Evolutionary conservation across 2,888 invertebrate genomes (phyloP).

Genomic region (Metacarcinus magister): DNA sequence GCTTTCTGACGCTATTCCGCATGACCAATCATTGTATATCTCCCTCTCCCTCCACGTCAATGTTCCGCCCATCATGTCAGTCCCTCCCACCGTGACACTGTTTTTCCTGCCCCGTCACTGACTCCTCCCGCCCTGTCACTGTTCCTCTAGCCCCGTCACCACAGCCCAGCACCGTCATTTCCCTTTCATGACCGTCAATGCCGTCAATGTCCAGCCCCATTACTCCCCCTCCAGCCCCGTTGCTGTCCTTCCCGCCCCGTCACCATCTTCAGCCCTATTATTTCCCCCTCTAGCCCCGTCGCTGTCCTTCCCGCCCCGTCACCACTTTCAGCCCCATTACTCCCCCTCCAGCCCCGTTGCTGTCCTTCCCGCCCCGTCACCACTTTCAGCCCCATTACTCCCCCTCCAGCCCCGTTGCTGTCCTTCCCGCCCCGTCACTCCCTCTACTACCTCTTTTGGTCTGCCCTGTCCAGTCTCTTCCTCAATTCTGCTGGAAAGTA

Average conservation of each 20-base stretch:
- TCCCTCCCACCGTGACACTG: background rate
- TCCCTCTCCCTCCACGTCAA: background rate
- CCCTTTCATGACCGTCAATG: too few relatives aligned
- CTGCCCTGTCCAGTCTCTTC: background rate
- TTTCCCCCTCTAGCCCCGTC: background rate
- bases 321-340: background rate
- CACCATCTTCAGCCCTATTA: background rate
- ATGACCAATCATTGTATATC: background rate
- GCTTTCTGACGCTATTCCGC: background rate
- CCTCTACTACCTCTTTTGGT: too few relatives aligned
- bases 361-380: background rate
- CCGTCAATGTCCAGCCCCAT: background rate
- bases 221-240: background rate
- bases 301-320: background rate
- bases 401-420: background rate
- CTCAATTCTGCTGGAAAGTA: background rate
- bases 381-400: background rate
- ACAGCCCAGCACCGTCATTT: too few relatives aligned
- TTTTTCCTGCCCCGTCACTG: background rate
- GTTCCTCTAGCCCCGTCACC: too few relatives aligned
- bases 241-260: background rate
- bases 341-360: background rate
- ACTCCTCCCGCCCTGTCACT: background rate
- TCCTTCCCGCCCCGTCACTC: background rate
- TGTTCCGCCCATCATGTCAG: background rate